These are phyloP conservation scores for Upupa epops DNA, from an alignment of 2,113 vertebrate species.

Conservation along the genomic window DNA sequence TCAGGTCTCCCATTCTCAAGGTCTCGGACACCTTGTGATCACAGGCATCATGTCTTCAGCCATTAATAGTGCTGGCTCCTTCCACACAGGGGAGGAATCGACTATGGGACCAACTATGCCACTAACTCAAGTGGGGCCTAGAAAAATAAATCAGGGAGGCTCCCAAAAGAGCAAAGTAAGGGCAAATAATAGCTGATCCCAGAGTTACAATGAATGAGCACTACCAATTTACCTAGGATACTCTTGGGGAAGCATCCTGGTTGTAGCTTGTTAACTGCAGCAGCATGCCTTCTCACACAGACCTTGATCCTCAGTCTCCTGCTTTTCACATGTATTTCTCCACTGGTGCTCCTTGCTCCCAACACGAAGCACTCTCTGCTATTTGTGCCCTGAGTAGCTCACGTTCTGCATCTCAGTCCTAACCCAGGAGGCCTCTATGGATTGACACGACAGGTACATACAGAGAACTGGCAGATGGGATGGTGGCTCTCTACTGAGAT, in stretches of 20 bases:
- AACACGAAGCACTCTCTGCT: background rate
- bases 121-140: background rate
- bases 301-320: background rate
- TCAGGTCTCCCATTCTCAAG: background rate
- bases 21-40: background rate
- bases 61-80: background rate
- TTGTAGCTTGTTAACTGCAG: background rate
- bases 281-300: background rate
- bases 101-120: fast-evolving
- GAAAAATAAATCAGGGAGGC: background rate
- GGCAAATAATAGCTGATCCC: background rate
- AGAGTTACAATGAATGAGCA: background rate
- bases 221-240: background rate
- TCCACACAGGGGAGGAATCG: background rate
- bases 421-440: background rate
- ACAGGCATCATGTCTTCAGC: background rate
- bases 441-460: background rate
- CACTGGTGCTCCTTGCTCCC: background rate
- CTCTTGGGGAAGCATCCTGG: background rate
- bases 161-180: background rate
- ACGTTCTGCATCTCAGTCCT: slow-evolving; percentile 4
- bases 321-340: background rate
- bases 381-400: background rate
- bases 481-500: slow-evolving; percentile 1
- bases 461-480: slow-evolving; percentile 2